Conservation (phyloP, 2,113 vertebrate genomes). For the Tichodroma muraria region DNA sequence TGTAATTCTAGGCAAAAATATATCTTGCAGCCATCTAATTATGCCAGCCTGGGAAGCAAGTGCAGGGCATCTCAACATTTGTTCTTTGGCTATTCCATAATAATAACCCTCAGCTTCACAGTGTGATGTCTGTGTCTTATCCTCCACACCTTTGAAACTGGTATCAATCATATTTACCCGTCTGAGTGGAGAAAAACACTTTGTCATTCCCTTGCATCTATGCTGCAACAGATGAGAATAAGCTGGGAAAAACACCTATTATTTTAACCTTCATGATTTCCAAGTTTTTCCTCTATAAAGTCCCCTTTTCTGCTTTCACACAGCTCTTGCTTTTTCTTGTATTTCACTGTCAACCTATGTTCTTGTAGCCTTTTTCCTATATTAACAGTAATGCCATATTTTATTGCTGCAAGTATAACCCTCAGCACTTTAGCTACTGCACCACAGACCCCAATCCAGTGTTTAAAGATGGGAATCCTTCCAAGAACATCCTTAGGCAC, state of each 20-base stretch:
- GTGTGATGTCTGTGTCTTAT: background rate
- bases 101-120: background rate
- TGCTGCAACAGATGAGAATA: background rate
- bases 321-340: background rate
- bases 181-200: background rate
- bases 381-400: background rate
- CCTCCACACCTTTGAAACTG: background rate
- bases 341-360: background rate
- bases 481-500: constrained; percentile 42
- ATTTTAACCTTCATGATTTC: background rate
- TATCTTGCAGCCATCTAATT: background rate
- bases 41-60: background rate
- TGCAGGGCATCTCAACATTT: background rate
- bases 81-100: background rate
- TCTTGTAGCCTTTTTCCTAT: background rate
- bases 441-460: background rate
- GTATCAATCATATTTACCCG: background rate
- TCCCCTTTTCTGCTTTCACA: background rate
- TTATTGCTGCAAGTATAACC: background rate
- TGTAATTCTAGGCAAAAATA: background rate
- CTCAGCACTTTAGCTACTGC: constrained; percentile 15
- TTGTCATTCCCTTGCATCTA: background rate
- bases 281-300: background rate
- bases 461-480: constrained; percentile 18
- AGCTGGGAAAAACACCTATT: background rate